Evolutionary conservation across 2,888 invertebrate species (phyloP).

Genomic region (Aproaerema taeniolella): DNA sequence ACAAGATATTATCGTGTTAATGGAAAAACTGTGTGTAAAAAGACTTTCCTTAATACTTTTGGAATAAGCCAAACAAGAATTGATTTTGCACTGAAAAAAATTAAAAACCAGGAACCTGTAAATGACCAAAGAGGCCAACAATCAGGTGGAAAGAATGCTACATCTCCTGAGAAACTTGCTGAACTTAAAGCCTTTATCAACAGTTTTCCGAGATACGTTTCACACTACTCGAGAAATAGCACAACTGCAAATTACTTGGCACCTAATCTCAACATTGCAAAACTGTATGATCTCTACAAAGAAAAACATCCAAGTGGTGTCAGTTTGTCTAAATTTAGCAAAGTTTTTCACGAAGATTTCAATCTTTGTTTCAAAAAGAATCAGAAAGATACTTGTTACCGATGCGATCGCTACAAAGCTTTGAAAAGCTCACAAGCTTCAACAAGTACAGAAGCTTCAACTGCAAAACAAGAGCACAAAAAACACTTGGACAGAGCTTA

Average conservation of each 20-base stretch:
- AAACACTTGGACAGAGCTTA: slow-evolving; percentile 16
- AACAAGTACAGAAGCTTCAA: slow-evolving; percentile 6
- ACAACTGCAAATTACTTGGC: slow-evolving; percentile 15
- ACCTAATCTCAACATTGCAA: slow-evolving; percentile 14
- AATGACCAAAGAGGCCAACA: slow-evolving; percentile 7
- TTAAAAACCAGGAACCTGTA: slow-evolving; percentile 2
- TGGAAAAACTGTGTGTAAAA: neutral
- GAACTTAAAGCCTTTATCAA: slow-evolving; percentile 9
- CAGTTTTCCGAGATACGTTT: slow-evolving; percentile 12
- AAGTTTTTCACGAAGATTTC: slow-evolving; percentile 11
- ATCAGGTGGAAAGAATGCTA: slow-evolving; percentile 9
- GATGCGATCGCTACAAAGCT: slow-evolving; percentile 15
- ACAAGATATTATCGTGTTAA: neutral
- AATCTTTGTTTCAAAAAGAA: slow-evolving; percentile 18
- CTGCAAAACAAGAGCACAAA: slow-evolving; percentile 10
- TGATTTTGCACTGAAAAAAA: neutral
- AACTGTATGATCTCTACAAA: slow-evolving; percentile 13
- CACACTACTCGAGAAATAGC: slow-evolving; percentile 14
- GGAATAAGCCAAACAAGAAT: neutral
- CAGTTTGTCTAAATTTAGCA: slow-evolving; percentile 11
- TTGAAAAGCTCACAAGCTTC: too few species aligned
- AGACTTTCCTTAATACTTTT: neutral
- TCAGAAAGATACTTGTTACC: slow-evolving; percentile 18
- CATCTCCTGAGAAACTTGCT: neutral
- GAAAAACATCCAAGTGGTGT: slow-evolving; percentile 10